A percentile compares a stretch with the other conserved stretches of the same genome.
phyloP scores from a whole-genome alignment of 2,888 invertebrate genomes.

The Malthinus flaveolus region DNA sequence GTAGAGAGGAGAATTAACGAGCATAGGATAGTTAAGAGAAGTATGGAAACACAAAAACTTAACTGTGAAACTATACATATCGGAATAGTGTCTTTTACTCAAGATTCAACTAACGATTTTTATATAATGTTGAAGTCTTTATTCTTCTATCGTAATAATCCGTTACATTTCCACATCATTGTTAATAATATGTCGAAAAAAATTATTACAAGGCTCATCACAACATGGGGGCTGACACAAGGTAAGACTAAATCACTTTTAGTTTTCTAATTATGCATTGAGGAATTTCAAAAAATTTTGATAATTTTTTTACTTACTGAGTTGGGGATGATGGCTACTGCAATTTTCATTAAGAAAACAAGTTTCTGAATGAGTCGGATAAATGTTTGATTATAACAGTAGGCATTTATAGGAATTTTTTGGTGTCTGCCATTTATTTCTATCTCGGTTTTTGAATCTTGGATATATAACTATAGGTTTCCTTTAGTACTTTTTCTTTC shows the following conservation, averaged over 20 bases:
- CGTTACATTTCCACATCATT: not conserved
- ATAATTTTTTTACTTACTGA: no score
- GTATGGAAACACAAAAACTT: not conserved
- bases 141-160: not conserved
- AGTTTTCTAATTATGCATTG: not conserved
- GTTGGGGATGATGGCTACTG: no score
- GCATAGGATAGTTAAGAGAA: not conserved
- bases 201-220: not conserved
- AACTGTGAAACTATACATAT: slow-evolving; percentile 1
- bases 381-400: no score
- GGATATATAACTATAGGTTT: no score
- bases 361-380: no score
- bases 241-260: no score
- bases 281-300: no score
- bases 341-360: no score
- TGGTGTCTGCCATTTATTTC: no score
- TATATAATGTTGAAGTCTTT: slow-evolving; percentile 3
- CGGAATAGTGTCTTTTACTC: not conserved
- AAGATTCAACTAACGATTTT: not conserved
- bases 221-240: not conserved
- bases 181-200: not conserved
- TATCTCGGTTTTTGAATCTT: no score
- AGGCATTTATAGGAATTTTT: no score
- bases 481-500: no score
- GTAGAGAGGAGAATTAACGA: not conserved